Conservation (phyloP, 2,888 invertebrate genomes). For the Andrena dorsata region DNA sequence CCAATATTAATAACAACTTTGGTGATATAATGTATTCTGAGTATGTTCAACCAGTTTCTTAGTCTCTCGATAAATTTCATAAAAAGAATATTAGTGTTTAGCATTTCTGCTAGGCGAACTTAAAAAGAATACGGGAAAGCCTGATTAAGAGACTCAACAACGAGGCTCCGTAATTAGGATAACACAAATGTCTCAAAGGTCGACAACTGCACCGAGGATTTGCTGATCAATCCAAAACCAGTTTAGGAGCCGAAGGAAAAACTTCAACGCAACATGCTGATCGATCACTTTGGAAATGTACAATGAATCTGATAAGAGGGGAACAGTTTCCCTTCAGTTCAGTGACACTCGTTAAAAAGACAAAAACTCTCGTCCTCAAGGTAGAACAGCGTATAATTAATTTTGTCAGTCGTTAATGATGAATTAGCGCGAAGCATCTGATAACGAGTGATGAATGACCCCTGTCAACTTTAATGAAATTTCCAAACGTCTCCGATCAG, state of each 20-base stretch:
- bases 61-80: no score
- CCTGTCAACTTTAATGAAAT: conserved; percentile 17
- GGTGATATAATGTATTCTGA: no score
- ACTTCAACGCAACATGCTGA: conserved; percentile 18
- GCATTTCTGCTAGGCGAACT: neutral
- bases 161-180: conserved; percentile 26
- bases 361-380: neutral
- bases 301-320: conserved; percentile 45
- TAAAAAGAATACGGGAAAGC: neutral
- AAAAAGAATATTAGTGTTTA: neutral
- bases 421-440: conserved; percentile 47
- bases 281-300: conserved; percentile 52
- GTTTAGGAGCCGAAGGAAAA: conserved; percentile 32
- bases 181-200: conserved; percentile 4
- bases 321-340: conserved; percentile 14
- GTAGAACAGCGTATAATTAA: conserved; percentile 40
- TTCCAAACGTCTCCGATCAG: conserved; percentile 33
- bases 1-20: no score
- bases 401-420: conserved; percentile 52
- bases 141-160: neutral
- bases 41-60: no score
- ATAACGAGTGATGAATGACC: conserved; percentile 50
- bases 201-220: conserved; percentile 29
- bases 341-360: conserved; percentile 5
- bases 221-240: conserved; percentile 34